These are phyloP conservation scores for Acanthopagrus latus DNA, from an alignment of 2,797 vertebrate genomes.

Conservation along the genomic window DNA sequence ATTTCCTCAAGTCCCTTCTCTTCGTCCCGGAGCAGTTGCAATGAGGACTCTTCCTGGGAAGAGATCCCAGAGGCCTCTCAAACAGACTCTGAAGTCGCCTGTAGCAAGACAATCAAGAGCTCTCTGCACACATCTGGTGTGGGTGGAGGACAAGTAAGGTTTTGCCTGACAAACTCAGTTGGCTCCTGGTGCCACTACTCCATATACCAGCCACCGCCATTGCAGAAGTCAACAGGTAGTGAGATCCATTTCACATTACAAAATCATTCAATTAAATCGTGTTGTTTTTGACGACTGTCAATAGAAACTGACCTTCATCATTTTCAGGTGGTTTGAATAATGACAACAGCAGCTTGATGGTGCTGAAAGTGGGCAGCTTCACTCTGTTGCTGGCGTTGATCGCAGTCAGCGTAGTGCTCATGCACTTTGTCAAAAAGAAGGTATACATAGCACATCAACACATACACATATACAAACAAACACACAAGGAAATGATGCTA, in stretches of 20 bases:
- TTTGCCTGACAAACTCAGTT: conserved; percentile 86
- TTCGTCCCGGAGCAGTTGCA: conserved; percentile 53
- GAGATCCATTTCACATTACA: neutral
- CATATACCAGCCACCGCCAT: rapidly evolving
- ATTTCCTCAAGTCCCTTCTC: conserved; percentile 4
- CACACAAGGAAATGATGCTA: neutral
- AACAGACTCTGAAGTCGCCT: conserved; percentile 72
- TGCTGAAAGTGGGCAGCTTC: conserved; percentile 43
- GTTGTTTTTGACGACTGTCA: neutral
- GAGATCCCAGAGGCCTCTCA: conserved; percentile 6
- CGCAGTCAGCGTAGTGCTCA: conserved; percentile 49
- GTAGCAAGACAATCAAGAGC: conserved; percentile 83
- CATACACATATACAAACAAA: neutral
- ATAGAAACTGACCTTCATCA: neutral
- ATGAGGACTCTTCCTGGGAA: conserved; percentile 44
- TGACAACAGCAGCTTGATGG: rapidly evolving
- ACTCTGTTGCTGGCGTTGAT: conserved; percentile 61
- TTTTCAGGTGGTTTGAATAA: neutral
- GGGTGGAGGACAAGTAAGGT: conserved; percentile 69
- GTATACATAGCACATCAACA: conserved; percentile 58
- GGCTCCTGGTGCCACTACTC: conserved; percentile 49
- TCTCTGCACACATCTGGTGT: conserved; percentile 42
- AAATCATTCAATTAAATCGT: neutral
- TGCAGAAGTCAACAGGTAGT: rapidly evolving
- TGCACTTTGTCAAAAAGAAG: conserved; percentile 80